A percentile compares a stretch with the other conserved stretches of the same genome.
These are phyloP conservation scores for Atrina japonica DNA, from an alignment of 2,888 invertebrate genomes.

Conservation along the genomic window DNA sequence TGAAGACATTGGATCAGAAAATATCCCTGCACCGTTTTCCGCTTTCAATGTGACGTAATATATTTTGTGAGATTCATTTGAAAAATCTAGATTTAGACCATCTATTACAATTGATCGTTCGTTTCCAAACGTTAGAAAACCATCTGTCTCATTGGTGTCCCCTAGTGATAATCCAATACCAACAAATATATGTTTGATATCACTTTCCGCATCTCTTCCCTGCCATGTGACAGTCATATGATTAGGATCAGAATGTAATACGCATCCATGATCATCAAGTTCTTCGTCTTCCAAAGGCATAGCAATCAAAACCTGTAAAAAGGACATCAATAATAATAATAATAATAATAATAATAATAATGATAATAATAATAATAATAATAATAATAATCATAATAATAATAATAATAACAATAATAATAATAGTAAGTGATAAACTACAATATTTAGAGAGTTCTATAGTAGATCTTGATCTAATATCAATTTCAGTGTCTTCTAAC, in stretches of 20 bases:
- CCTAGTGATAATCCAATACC: slow-evolving; percentile 50
- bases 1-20: slow-evolving; percentile 43
- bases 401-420: too few species aligned
- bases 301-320: slow-evolving; percentile 51
- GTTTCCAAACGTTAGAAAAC: slow-evolving; percentile 37
- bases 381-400: too few species aligned
- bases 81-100: slow-evolving; percentile 45
- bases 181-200: slow-evolving; percentile 48
- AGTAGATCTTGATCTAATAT: too few species aligned
- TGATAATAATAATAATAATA: too few species aligned
- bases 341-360: too few species aligned
- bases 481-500: too few species aligned
- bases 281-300: slow-evolving; percentile 56
- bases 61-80: slow-evolving; percentile 5
- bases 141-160: slow-evolving; percentile 13
- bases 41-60: slow-evolving; percentile 53
- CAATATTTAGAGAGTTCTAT: too few species aligned
- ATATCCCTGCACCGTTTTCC: slow-evolving; percentile 57
- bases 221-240: slow-evolving; percentile 56
- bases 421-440: too few species aligned
- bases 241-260: slow-evolving; percentile 58
- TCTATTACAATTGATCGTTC: slow-evolving; percentile 42
- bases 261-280: slow-evolving; percentile 44
- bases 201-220: slow-evolving; percentile 60
- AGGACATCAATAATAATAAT: too few species aligned